Evolutionary conservation across 2,888 invertebrate species (phyloP), one percentile per base, ranked within the genome.

Genomic region (Phlogophora meticulosa): DNA sequence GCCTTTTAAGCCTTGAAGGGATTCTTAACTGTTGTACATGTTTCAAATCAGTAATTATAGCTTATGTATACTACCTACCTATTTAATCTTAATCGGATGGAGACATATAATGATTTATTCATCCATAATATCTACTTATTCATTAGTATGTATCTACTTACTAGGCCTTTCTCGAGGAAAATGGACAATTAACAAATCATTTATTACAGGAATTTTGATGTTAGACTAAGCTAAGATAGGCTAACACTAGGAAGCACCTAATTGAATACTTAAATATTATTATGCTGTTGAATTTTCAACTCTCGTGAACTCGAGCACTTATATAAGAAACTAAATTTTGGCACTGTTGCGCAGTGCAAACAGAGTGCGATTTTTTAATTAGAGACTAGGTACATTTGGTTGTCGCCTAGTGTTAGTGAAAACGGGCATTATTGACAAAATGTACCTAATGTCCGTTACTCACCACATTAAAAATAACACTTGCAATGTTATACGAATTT

Each of bases 1-100:
- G 92, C 90, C 91, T 92, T 91, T 82, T 36, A 85, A 90, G 86
- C 88, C 72, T 84, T 78, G 60, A 58, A 53, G 38, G 45, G 46
- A 48, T 49, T 60, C 52, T 22, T 43, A 61, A 72, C 66, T 59
- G 34, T 65, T 62, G 42, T 51, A 46, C 24, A 52, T 65, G 55
- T 59, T 64, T 24, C 34, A 52, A 60, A 55, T 76, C 20, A 70
- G n/a, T 36, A 56, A 70, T 13, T 36, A 20, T 17, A 55, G 24
- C 11, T 49, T 10, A 34, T 43, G 22, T 24, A 28, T 2, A 28
- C 17, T 36, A 73, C 11, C 13, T 28, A 59, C 4, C 4, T 24
- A 15, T 48, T 65, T 65, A 36, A 70, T 59, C 13, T 15, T 51
- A 67, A 34, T 57, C 10, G 4, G 11, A 11, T 45, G 40, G 22